Base-by-base conservation (phyloP, 2,888 invertebrate genomes). In the Epsilonema sp. region DNA sequence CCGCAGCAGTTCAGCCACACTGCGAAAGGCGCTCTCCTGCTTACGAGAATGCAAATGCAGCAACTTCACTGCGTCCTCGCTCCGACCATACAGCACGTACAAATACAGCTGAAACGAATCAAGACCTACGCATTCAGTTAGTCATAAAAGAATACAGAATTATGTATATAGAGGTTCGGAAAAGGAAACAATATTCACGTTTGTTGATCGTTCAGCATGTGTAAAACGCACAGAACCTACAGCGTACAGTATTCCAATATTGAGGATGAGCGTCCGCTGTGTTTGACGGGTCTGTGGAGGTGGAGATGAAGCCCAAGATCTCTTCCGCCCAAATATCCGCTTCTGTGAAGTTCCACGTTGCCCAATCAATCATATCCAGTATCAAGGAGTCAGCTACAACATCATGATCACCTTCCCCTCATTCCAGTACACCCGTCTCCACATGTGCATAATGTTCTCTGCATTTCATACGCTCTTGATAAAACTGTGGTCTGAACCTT, bases 1-100 rank as follows among this genome's bases (percentile, higher is more conserved):
- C 8, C 8, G 8, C 16, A 31, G 31, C 31, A 31, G 31, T 16
- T 31, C 31, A 16, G 8, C 31, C 31, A 31, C 31, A 16, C 31
- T 31, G 8, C 31, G 8, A 16, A 31, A 31, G 31, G 16, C 16
- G 25, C 60, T 57, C 25, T 56, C 57, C 41, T 59, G 46, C n/a
- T 54, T 50, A 52, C 52, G 25, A 55, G 31, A 8, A 31, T 31
- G 31, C 8, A 31, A 16, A 8, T 11, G 31, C 31, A 31, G 31
- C 8, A 31, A 16, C 16, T 31, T 8, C 8, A 8, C 8, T 8
- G 31, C 31, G 8, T 31, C 31, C 16, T 31, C 31, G 31, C 31
- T 11, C 8, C 31, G 31, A 31, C 31, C 31, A 16, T 11, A 31
- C 31, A 31, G 16, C 31, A 31, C 31, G 31, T 31, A 31, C 31